Evolutionary conservation across 2,888 invertebrate genomes (phyloP).

Genomic region (Chrysolina haemoptera): DNA sequence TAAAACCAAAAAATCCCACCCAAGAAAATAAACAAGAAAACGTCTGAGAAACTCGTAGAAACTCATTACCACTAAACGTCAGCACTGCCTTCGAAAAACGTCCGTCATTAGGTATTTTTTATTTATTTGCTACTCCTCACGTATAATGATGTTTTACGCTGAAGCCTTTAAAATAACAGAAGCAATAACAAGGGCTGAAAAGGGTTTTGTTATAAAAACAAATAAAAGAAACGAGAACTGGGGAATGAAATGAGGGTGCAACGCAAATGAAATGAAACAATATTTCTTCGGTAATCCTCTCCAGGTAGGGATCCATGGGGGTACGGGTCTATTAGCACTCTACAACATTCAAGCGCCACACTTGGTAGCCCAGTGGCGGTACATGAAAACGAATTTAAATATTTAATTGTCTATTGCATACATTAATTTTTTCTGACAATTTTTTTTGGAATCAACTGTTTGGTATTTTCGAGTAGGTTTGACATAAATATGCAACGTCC

Average conservation of each 20-base stretch:
- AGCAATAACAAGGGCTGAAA: slow-evolving; percentile 50
- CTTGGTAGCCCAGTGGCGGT: slow-evolving; percentile 41
- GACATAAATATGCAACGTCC: too few relatives aligned
- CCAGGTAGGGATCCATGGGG: slow-evolving; percentile 55
- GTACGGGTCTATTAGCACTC: slow-evolving; percentile 60
- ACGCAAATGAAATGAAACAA: slow-evolving; percentile 60
- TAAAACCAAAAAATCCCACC: slow-evolving; percentile 22
- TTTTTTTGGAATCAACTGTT: too few relatives aligned
- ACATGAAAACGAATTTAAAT: background rate
- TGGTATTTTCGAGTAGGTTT: too few relatives aligned
- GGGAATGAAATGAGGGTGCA: slow-evolving; percentile 46
- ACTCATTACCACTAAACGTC: slow-evolving; percentile 21
- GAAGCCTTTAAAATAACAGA: slow-evolving; percentile 42
- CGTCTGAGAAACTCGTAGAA: slow-evolving; percentile 25
- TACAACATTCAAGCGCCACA: slow-evolving; percentile 57
- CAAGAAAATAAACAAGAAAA: slow-evolving; percentile 9
- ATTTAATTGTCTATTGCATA: too few relatives aligned
- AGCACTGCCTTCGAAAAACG: background rate
- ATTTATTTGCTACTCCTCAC: slow-evolving; percentile 33
- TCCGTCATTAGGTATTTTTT: slow-evolving; percentile 29
- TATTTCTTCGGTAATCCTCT: slow-evolving; percentile 60
- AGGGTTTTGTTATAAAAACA: slow-evolving; percentile 49
- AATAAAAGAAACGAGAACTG: slow-evolving; percentile 48
- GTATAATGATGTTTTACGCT: slow-evolving; percentile 42
- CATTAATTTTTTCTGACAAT: too few relatives aligned